A percentile compares a stretch with the other conserved stretches of the same genome.
Conservation (phyloP, 2,113 vertebrate genomes). For the Vulpes vulpes region DNA sequence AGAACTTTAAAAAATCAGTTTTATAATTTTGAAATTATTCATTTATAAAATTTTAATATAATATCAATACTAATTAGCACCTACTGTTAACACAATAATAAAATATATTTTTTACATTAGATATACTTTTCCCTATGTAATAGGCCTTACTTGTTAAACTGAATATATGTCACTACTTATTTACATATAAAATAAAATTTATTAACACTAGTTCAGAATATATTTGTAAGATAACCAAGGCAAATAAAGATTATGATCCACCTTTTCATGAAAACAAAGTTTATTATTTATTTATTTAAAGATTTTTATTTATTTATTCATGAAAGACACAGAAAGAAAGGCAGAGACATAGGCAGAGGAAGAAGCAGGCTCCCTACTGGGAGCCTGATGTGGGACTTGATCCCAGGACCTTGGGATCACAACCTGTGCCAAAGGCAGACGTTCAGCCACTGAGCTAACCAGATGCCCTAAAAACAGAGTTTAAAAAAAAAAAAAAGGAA, state of each 20-base stretch:
- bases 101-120: background rate
- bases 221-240: background rate
- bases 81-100: background rate
- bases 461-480: background rate
- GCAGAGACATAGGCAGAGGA: too few relatives aligned
- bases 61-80: slow-evolving; percentile 7
- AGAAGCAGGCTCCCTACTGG: too few relatives aligned
- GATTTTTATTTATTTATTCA: too few relatives aligned
- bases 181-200: slow-evolving; percentile 37
- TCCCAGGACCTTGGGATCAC: too few relatives aligned
- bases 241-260: background rate
- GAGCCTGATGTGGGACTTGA: too few relatives aligned
- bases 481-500: background rate
- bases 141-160: background rate
- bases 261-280: background rate
- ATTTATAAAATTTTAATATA: slow-evolving; percentile 35
- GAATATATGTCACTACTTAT: background rate
- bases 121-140: background rate
- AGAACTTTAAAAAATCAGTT: background rate
- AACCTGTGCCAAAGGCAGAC: too few relatives aligned
- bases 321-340: too few relatives aligned
- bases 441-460: too few relatives aligned
- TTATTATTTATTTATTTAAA: background rate
- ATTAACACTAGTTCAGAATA: background rate
- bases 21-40: slow-evolving; percentile 53